These are phyloP conservation scores for Anoplius nigerrimus DNA, from an alignment of 2,888 invertebrate genomes.

Conservation along the genomic window DNA sequence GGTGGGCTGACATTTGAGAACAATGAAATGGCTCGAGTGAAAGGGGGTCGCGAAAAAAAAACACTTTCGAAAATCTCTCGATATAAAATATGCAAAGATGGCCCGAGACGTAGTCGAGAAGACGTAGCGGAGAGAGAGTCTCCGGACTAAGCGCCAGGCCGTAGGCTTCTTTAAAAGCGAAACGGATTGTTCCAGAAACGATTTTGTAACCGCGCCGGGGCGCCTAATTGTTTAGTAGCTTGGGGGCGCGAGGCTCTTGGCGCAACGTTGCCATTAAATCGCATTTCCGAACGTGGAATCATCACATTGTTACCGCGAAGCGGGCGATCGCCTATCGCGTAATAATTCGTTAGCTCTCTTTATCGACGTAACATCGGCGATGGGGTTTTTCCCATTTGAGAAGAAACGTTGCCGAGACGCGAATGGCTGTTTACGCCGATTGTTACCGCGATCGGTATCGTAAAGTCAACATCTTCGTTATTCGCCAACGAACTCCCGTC, in stretches of 20 bases:
- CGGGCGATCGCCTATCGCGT: no score
- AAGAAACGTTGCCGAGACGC: background rate
- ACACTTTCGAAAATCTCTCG: conserved; percentile 48
- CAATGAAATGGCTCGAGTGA: conserved; percentile 39
- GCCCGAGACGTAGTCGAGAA: background rate
- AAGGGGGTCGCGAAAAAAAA: conserved; percentile 38
- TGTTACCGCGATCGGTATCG: background rate
- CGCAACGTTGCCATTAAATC: no score
- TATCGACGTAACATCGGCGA: no score
- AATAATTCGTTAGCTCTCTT: no score
- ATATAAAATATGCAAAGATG: background rate
- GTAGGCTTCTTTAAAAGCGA: background rate
- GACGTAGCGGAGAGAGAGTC: background rate
- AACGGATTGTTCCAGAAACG: background rate
- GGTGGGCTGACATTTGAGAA: conserved; percentile 33
- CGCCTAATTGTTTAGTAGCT: no score
- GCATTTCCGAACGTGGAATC: no score
- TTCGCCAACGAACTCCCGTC: background rate
- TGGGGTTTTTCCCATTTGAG: no score
- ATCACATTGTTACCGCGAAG: no score
- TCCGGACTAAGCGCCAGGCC: no score
- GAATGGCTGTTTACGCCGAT: background rate
- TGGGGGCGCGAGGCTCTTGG: no score
- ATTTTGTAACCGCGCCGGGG: no score
- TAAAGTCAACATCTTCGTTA: conserved; percentile 6